phyloP scores from a whole-genome alignment of 1,140 invertebrate genomes.

The Sycophila sp. region DNA sequence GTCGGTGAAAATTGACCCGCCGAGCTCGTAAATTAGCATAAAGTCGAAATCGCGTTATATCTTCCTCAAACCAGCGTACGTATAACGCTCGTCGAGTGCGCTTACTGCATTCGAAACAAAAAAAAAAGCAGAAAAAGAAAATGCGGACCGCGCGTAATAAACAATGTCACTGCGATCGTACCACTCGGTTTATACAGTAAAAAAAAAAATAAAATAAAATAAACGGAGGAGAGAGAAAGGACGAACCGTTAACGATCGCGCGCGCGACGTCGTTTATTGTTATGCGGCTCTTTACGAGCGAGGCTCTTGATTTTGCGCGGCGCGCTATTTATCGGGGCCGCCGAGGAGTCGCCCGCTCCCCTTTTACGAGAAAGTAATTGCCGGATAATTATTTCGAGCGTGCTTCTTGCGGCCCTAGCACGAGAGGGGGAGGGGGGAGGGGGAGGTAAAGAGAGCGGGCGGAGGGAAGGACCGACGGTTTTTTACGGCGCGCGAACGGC shows the following conservation, averaged over 20 bases:
- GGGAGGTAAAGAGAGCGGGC: neutral
- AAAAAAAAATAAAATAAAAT: neutral
- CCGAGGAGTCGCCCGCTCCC: neutral
- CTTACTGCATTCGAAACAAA: neutral
- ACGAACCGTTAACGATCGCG: conserved; percentile 12
- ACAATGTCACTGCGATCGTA: conserved; percentile 8
- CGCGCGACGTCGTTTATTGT: conserved; percentile 19
- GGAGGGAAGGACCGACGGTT: conserved; percentile 16
- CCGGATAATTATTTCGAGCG: conserved; percentile 46
- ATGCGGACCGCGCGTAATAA: neutral
- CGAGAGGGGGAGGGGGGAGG: neutral
- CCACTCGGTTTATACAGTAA: neutral
- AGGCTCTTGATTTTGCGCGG: too few relatives aligned
- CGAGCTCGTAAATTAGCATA: neutral
- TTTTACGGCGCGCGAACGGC: conserved; percentile 21
- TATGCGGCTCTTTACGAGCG: conserved; percentile 21
- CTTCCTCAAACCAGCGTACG: too few relatives aligned
- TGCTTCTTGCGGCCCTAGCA: neutral
- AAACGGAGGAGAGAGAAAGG: neutral
- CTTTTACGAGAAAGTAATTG: conserved; percentile 55
- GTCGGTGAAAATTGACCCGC: too few relatives aligned
- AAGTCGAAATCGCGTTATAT: neutral
- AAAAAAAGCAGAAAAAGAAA: neutral
- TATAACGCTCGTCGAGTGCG: neutral
- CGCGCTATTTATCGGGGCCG: neutral